phyloP scores from a whole-genome alignment of 1,140 invertebrate genomes.

The Eubasilissa regina region DNA sequence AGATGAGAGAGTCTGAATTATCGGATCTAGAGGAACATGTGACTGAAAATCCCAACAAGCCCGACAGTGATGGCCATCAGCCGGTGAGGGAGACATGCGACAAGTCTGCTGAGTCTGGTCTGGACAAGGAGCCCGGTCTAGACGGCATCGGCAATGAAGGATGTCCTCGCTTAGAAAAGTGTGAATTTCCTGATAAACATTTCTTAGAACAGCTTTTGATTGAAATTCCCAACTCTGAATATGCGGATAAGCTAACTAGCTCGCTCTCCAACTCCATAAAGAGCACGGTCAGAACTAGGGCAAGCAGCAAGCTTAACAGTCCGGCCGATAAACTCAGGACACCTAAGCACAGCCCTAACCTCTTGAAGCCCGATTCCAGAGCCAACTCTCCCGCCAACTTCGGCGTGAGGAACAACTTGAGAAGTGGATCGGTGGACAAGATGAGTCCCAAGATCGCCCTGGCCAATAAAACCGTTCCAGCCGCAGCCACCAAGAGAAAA shows the following conservation, averaged over 20 bases:
- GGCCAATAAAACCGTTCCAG: slow-evolving; percentile 61
- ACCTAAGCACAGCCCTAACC: slow-evolving; percentile 75
- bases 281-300: slow-evolving; percentile 77
- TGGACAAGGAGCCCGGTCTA: background rate
- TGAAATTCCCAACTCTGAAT: slow-evolving; percentile 80
- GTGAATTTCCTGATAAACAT: slow-evolving; percentile 75
- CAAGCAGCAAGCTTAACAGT: slow-evolving; percentile 81
- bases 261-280: slow-evolving; percentile 68
- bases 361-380: slow-evolving; percentile 64
- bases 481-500: slow-evolving; percentile 76
- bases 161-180: slow-evolving; percentile 64
- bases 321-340: slow-evolving; percentile 77
- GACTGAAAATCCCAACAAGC: background rate
- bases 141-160: slow-evolving; percentile 61
- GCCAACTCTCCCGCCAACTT: slow-evolving; percentile 69
- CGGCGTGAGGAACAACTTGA: slow-evolving; percentile 64
- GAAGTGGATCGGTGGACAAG: slow-evolving; percentile 67
- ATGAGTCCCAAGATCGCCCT: slow-evolving; percentile 63
- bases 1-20: slow-evolving; percentile 63
- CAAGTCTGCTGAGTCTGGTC: no score
- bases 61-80: slow-evolving; percentile 24
- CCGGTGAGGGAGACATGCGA: no score
- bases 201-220: slow-evolving; percentile 83
- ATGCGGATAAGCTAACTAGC: slow-evolving; percentile 72
- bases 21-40: slow-evolving; percentile 59